Evolutionary conservation across 2,113 vertebrate species (phyloP).

Genomic region (Cebus imitator): DNA sequence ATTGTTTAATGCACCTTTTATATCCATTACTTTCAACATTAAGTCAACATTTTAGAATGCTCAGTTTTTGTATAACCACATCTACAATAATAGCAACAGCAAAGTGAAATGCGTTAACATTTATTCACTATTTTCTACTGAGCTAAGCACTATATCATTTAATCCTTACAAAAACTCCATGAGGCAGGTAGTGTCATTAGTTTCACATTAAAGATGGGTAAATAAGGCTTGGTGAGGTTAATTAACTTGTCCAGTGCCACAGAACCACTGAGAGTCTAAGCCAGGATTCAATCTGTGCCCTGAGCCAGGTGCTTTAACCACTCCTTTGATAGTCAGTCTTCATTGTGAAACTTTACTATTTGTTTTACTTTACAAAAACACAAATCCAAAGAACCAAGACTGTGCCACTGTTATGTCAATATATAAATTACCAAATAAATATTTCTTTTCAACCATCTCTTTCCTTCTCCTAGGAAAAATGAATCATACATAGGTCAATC

Average conservation of each 20-base stretch:
- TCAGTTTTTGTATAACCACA: neutral
- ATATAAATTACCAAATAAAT: neutral
- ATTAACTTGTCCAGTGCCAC: accelerated
- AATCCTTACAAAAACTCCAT: neutral
- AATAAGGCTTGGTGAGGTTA: no score
- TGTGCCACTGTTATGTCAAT: neutral
- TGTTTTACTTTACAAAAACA: neutral
- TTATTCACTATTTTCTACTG: neutral
- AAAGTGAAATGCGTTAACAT: neutral
- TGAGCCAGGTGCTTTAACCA: neutral
- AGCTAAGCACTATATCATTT: neutral
- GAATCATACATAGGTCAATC: neutral
- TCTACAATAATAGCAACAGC: accelerated
- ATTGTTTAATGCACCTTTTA: neutral
- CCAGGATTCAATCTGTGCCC: neutral
- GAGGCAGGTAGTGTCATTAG: neutral
- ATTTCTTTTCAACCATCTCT: neutral
- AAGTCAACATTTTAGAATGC: neutral
- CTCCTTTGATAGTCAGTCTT: neutral
- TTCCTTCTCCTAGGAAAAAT: neutral
- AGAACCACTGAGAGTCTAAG: accelerated
- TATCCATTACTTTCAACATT: neutral
- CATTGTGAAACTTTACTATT: neutral
- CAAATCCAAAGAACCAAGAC: neutral
- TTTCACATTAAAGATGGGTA: neutral